phyloP scores from a whole-genome alignment of 2,113 vertebrate genomes.

The Morphnarchus princeps region DNA sequence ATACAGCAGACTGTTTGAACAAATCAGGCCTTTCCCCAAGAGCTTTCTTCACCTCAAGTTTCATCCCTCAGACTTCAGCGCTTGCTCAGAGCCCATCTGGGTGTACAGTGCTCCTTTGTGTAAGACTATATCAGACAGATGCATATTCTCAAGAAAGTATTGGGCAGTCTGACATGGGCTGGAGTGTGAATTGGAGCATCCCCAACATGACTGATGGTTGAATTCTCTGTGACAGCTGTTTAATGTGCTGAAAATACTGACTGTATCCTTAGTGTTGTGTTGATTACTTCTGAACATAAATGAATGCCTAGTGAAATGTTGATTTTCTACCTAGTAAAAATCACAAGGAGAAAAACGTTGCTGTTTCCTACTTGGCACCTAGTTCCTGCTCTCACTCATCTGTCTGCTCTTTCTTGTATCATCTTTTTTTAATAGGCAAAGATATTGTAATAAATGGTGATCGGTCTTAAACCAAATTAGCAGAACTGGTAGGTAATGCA shows the following conservation, averaged over 20 bases:
- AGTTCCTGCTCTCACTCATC: not conserved
- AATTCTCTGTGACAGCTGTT: not conserved
- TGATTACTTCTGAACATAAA: not conserved
- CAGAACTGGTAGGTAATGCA: not conserved
- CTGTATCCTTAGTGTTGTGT: not conserved
- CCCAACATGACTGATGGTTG: not conserved
- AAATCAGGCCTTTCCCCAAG: not conserved
- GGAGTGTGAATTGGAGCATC: not conserved
- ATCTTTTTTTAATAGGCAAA: not conserved
- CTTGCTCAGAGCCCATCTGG: not conserved
- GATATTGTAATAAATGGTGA: not conserved
- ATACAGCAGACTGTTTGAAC: not conserved
- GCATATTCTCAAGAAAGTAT: not conserved
- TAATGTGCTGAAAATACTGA: not conserved
- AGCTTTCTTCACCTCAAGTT: not conserved
- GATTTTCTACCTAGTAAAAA: conserved; percentile 19
- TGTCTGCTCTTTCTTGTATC: not conserved
- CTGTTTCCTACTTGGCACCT: not conserved
- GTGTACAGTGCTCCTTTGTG: not conserved
- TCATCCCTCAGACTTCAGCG: not conserved
- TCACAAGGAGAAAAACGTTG: not conserved
- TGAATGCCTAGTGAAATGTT: not conserved
- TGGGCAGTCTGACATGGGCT: not conserved
- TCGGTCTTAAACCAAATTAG: conserved; percentile 27
- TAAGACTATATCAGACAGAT: not conserved